Evolutionary conservation across 2,797 vertebrate species (phyloP).

Genomic region (Bradypus variegatus): DNA sequence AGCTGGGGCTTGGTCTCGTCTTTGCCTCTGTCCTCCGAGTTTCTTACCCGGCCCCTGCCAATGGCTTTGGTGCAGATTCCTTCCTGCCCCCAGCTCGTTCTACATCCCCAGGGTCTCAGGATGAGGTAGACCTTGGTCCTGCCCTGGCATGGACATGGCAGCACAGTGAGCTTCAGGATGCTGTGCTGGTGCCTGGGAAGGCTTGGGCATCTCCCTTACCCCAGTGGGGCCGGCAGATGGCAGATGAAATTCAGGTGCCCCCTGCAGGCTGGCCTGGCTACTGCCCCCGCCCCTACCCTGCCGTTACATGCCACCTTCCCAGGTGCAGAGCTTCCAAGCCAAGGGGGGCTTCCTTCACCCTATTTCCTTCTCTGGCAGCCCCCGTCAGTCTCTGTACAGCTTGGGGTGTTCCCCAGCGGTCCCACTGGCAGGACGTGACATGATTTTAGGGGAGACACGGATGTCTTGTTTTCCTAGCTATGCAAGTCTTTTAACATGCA

Average conservation of each 20-base stretch:
- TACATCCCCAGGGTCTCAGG: neutral
- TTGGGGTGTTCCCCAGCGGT: neutral
- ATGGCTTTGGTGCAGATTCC: neutral
- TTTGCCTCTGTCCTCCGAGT: neutral
- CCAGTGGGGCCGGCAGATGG: neutral
- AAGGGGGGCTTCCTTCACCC: neutral
- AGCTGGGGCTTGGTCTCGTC: neutral
- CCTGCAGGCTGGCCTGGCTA: slow-evolving; percentile 48
- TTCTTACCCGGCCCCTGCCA: neutral
- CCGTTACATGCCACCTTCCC: neutral
- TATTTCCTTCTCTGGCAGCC: neutral
- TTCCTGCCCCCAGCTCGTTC: neutral
- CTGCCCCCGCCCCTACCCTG: neutral
- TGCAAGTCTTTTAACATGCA: neutral
- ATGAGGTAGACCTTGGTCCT: neutral
- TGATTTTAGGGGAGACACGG: neutral
- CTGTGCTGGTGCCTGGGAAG: neutral
- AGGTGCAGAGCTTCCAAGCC: neutral
- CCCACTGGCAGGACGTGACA: neutral
- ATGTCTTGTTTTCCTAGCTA: neutral
- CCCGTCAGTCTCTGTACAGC: neutral
- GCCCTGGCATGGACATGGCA: neutral
- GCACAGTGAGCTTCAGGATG: neutral
- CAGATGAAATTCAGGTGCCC: slow-evolving; percentile 51
- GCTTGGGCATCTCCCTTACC: neutral